Evolutionary conservation across 2,113 vertebrate genomes (phyloP), one percentile per base, ranked within the genome.

Genomic region (Dinomys branickii): DNA sequence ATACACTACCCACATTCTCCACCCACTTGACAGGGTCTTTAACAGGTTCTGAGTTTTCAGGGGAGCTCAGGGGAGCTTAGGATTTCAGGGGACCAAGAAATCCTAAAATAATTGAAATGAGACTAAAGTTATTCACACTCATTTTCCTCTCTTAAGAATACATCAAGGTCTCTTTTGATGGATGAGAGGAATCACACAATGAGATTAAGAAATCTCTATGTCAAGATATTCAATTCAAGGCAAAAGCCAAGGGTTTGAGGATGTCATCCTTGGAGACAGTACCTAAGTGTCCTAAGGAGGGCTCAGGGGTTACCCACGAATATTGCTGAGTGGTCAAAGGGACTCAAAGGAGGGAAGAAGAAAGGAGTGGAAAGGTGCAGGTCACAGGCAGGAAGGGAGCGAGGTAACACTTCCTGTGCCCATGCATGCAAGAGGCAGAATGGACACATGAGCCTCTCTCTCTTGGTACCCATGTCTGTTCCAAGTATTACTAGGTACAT

Each of bases 381-480:
- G 44, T 78, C 75, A 78, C 12, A 16, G 33, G 5, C 1, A 0
- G 1, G 13, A 58, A 61, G 35, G 44, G 11, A 50, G 20, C 11
- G 33, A n/a, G 33, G 30, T 41, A 44, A 26, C 50, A 59, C 2
- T 3, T n/a, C 41, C 47, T 9, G 3, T n/a, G 71, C 10, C 54
- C 1, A 0, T 1, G 7, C 24, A 3, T 1, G 2, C 20, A 22
- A 12, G 35, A 54, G 7, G 20, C 17, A 35, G 20, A 6, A 26
- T 16, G n/a, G 41, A 41, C 12, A 13, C 12, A 8, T 1, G 26
- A 17, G 28, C 12, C 71, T 28, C 30, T 0, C 0, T 38, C 3
- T 56, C 41, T 71, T 0, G 2, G 4, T 8, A 2, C 33, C 38
- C 0, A 2, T 24, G 8, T 8, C 58, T 20, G 24, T n/a, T 50